Base-by-base conservation (phyloP, 2,113 vertebrate genomes). In the Ornithorhynchus anatinus region DNA sequence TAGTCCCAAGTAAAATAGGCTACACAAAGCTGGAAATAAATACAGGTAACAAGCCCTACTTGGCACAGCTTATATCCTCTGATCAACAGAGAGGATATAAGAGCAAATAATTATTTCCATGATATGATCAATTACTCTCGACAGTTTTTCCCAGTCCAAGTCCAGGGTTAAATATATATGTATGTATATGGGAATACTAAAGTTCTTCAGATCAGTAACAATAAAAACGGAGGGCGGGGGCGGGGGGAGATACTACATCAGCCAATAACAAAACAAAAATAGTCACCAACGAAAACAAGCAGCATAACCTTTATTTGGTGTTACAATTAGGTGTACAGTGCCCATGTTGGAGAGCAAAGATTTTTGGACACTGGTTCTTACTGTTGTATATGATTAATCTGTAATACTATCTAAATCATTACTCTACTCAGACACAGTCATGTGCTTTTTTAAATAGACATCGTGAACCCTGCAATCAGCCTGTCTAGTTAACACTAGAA, bases 291-390 rank as follows among this genome's bases (percentile, higher is more conserved):
- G 62, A 86, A 86, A 80, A 72, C 79, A 91, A 94, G 94, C 94
- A 95, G 94, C 94, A 95, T 90, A 89, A 86, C 81, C 87, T 97
- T 95, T 96, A 95, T 95, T 96, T 94, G 88, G 93, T 94, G 94
- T 92, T 91, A 92, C 89, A 94, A 87, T 64, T 64, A 91, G 87
- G 77, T 56, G 58, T 75, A 89, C 89, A 90, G 88, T 31, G 35
- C 87, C 90, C 90, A 72, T 51, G 65, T n/a, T n/a, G n/a, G n/a
- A n/a, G n/a, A n/a, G n/a, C 79, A 58, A 72, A 78, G 59, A n/a
- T 22, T 44, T 76, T 8, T 57, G 72, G 75, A 81, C 70, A 59
- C 80, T 53, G 75, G 61, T 0, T 53, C 73, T 81, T 29, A 86
- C 77, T 89, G 38, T 81, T 69, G 44, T 75, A 75, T 80, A 71